Base-by-base conservation (phyloP, 2,888 invertebrate species). In the Abrostola tripartita region DNA sequence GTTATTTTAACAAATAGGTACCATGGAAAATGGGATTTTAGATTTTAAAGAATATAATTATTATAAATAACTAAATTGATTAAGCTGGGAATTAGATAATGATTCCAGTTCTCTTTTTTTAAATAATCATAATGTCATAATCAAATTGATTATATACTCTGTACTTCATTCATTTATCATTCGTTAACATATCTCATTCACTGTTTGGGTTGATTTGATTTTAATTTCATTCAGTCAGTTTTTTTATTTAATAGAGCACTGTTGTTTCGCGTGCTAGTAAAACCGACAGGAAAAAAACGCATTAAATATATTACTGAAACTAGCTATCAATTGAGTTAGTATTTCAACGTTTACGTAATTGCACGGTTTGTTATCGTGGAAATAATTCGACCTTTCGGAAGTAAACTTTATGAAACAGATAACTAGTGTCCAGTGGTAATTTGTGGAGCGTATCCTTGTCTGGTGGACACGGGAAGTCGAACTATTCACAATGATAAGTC, bases 401-500 rank as follows among this genome's bases (percentile, higher is more conserved):
- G 4, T 11, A 50, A 14, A 37, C 55, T 56, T 37, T 35, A 52
- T 7, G 36, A 50, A 24, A 53, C 62, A 52, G 77, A 12, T 10
- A 5, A 7, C 12, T 37, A 36, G 41, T 37, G 50, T n/a, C 42
- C 11, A 56, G 56, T 76, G 74, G 74, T 76, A 71, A 69, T 74
- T 75, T 74, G 71, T 73, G 55, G 56, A 66, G 69, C 69, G 68
- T 40, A 73, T 68, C 68, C 74, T 76, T 24, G 44, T 24, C 69
- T 65, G 71, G 24, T 24, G 24, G 24, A 1, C 24, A 24, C 83
- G 84, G 85, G 85, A 85, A 87, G 82, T 81, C 58, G 55, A 40
- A 64, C 70, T 76, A 79, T 79, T 76, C 78, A 85, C 74, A 67
- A 92, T 90, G 90, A 84, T 89, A 73, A 87, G 86, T 76, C 58